Evolutionary conservation across 1,140 invertebrate genomes (phyloP).

Genomic region (Diploscapter pachys): DNA sequence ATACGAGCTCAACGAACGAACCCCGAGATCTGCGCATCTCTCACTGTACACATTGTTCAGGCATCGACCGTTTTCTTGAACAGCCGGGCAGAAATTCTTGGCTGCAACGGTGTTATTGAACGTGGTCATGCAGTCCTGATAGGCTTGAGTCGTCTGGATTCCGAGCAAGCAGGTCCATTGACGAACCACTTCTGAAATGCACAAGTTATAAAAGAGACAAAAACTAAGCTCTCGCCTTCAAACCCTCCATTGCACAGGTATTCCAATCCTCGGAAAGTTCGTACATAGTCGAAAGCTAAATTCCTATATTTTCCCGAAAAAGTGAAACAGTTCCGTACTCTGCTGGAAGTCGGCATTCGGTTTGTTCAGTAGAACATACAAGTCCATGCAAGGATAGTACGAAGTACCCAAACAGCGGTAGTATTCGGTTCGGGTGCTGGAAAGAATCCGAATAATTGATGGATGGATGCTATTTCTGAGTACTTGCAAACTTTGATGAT

Average conservation of each 20-base stretch:
- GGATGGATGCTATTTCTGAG: neutral
- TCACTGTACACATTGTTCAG: slow-evolving; percentile 21
- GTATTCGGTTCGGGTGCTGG: slow-evolving; percentile 26
- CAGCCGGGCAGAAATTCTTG: slow-evolving; percentile 23
- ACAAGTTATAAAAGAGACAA: neutral
- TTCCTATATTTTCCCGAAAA: neutral
- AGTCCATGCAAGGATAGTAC: slow-evolving; percentile 29
- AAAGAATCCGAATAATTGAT: neutral
- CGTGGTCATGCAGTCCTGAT: slow-evolving; percentile 6
- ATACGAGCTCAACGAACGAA: neutral
- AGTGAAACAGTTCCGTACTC: neutral
- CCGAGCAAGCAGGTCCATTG: slow-evolving; percentile 15
- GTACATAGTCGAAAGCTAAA: slow-evolving; percentile 30
- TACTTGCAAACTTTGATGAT: slow-evolving; percentile 31
- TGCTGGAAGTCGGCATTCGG: slow-evolving; percentile 20
- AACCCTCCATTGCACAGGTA: slow-evolving; percentile 26
- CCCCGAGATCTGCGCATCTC: slow-evolving; percentile 2
- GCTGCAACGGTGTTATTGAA: slow-evolving; percentile 19
- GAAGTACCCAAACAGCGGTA: slow-evolving; percentile 29
- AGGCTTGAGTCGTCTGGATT: slow-evolving; percentile 9
- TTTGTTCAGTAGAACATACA: slow-evolving; percentile 25
- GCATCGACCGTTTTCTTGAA: slow-evolving; percentile 14
- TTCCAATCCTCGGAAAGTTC: slow-evolving; percentile 28
- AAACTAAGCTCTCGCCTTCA: slow-evolving; percentile 4
- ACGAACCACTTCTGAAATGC: slow-evolving; percentile 18